Percentiles rank a stretch among this genome's conserved stretches.
Conservation (phyloP, 1,140 invertebrate species). For the Lasaia peninsularis region DNA sequence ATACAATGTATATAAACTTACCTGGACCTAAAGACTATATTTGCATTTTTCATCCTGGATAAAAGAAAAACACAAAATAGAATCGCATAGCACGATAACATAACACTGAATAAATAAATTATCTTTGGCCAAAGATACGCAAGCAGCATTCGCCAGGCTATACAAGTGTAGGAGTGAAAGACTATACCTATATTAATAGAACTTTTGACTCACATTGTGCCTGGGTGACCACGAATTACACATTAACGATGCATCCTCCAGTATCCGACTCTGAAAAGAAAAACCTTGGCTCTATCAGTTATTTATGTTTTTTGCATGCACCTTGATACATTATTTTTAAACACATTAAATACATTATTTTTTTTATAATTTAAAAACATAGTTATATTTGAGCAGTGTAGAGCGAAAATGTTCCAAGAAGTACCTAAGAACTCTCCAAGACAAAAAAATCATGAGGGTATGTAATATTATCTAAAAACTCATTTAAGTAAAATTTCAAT, state of each 20-base stretch:
- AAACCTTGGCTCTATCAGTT: slow-evolving; percentile 34
- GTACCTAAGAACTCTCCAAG: no score
- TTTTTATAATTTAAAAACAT: no score
- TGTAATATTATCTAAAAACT: no score
- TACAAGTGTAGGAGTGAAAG: slow-evolving; percentile 15
- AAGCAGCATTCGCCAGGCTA: slow-evolving; percentile 30
- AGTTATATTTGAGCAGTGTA: no score
- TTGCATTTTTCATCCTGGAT: neutral
- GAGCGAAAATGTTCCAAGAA: no score
- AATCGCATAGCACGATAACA: slow-evolving; percentile 12
- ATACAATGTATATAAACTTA: no score
- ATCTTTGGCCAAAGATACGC: slow-evolving; percentile 49
- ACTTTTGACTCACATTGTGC: slow-evolving; percentile 86
- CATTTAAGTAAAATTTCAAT: no score
- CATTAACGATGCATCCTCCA: slow-evolving; percentile 92
- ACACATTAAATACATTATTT: no score
- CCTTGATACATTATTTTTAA: neutral
- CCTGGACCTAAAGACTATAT: no score
- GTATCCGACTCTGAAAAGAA: slow-evolving; percentile 88
- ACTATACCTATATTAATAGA: slow-evolving; percentile 5
- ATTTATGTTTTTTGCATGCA: slow-evolving; percentile 24
- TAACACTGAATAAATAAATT: neutral
- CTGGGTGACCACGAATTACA: slow-evolving; percentile 92
- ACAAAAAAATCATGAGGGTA: no score
- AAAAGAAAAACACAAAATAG: neutral